These are phyloP conservation scores for Aethes cnicana DNA, from an alignment of 2,888 invertebrate species.

Conservation along the genomic window DNA sequence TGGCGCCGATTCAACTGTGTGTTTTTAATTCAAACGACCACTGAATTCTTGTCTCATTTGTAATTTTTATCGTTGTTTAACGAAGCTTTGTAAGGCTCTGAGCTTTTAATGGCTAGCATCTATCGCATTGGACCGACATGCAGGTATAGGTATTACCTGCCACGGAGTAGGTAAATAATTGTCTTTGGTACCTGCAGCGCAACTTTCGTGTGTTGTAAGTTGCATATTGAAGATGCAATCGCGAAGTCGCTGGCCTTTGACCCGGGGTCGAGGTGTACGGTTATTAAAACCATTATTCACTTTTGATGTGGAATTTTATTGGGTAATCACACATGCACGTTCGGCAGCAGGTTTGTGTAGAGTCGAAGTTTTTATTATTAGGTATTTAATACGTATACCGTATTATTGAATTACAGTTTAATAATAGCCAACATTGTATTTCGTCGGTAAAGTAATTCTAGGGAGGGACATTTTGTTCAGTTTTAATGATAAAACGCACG, in stretches of 20 bases:
- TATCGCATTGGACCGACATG: slow-evolving; percentile 44
- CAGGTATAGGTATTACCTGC: no score
- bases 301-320: slow-evolving; percentile 3
- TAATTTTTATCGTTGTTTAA: slow-evolving; percentile 22
- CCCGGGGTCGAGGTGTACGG: slow-evolving; percentile 48
- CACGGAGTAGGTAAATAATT: no score
- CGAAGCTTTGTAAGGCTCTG: slow-evolving; percentile 14
- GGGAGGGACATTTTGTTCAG: slow-evolving; percentile 34
- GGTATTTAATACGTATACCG: not conserved
- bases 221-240: slow-evolving; percentile 58
- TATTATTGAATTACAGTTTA: slow-evolving; percentile 24
- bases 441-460: slow-evolving; percentile 16
- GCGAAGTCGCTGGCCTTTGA: slow-evolving; percentile 59
- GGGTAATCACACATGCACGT: slow-evolving; percentile 3
- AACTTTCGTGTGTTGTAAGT: slow-evolving; percentile 47
- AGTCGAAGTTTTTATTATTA: not conserved
- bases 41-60: slow-evolving; percentile 15
- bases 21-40: slow-evolving; percentile 20
- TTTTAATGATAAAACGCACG: slow-evolving; percentile 47
- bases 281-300: slow-evolving; percentile 40
- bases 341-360: no score
- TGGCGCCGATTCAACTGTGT: slow-evolving; percentile 47
- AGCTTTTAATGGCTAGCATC: slow-evolving; percentile 9
- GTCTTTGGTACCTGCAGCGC: no score
- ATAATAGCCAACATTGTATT: slow-evolving; percentile 24